phyloP scores from a whole-genome alignment of 2,888 invertebrate genomes.

The Periphyllus acericola region DNA sequence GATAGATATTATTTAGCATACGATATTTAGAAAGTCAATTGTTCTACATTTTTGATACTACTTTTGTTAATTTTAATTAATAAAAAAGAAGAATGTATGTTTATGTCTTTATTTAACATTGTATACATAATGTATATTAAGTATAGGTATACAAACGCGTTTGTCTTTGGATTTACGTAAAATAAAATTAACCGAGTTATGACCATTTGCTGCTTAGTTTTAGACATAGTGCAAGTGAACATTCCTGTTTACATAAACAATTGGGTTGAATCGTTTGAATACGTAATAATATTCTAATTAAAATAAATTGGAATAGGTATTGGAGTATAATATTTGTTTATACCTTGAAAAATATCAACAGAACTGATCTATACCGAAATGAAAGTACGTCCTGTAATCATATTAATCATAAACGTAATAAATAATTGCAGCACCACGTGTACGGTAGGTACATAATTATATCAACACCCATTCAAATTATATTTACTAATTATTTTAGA shows the following conservation, averaged over 20 bases:
- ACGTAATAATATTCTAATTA: constrained; percentile 27
- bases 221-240: neutral
- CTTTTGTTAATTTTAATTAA: neutral
- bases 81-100: neutral
- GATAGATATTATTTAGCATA: neutral
- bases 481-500: constrained; percentile 35
- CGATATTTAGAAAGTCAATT: neutral
- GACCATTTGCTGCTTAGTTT: neutral
- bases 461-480: constrained; percentile 9
- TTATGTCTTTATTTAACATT: no score
- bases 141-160: neutral
- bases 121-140: neutral
- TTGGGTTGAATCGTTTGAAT: constrained; percentile 7
- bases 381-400: constrained; percentile 41
- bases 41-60: neutral
- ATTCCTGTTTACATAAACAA: constrained; percentile 21
- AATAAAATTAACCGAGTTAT: neutral
- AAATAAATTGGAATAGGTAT: constrained; percentile 35
- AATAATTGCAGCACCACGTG: constrained; percentile 19
- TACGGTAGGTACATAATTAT: constrained; percentile 4
- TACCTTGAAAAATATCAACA: constrained; percentile 29
- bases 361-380: constrained; percentile 31
- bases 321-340: constrained; percentile 3
- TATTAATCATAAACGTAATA: constrained; percentile 41
- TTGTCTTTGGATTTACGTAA: neutral